Evolutionary conservation across 1,140 invertebrate genomes (phyloP), one percentile per base, ranked within the genome.

Genomic region (Hyphantria cunea): DNA sequence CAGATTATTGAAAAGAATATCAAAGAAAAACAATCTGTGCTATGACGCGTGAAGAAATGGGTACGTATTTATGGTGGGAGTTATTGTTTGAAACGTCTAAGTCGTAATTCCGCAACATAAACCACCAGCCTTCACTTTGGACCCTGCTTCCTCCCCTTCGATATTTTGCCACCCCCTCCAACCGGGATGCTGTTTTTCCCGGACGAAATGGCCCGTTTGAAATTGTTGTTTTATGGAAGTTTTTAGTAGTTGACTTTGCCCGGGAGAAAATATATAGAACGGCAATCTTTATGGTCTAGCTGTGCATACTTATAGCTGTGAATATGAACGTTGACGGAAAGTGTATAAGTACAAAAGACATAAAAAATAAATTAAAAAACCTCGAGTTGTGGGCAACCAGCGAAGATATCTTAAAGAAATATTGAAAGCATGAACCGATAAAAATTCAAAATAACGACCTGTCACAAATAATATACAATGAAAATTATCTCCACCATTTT

Each of bases 1-100:
- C 17, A 25, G 17, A 25, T 25, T 25, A 39, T 39, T 12, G 37
- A 9, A 39, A 39, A 39, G 9, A 39, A 39, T 12, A 7, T 12
- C 66, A 77, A 82, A 73, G 78, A 85, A 83, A 84, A 84, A 82
- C 74, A 78, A 78, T 76, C 72, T 70, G 73, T 65, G 83, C 85
- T 86, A 85, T 88, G 88, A 88, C 82, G 88, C 88, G 86, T 88
- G 86, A 90, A 90, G 82, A 82, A 90, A 90, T 90, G 84, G 86
- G 83, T 71, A 76, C 79, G 80, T 86, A 90, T 90, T 90, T 90
- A 90, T 87, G 85, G 80, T 66, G 62, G 75, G 72, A 86, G 85
- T 89, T 90, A 90, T 90, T 90, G 86, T 90, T 90, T 90, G 88
- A 90, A 90, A 90, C 85, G 88, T 90, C 88, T 89, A 89, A 86